A percentile compares a stretch with the other conserved stretches of the same genome.
Conservation (phyloP, 2,888 invertebrate genomes). For the Lasioglossum calceatum region DNA sequence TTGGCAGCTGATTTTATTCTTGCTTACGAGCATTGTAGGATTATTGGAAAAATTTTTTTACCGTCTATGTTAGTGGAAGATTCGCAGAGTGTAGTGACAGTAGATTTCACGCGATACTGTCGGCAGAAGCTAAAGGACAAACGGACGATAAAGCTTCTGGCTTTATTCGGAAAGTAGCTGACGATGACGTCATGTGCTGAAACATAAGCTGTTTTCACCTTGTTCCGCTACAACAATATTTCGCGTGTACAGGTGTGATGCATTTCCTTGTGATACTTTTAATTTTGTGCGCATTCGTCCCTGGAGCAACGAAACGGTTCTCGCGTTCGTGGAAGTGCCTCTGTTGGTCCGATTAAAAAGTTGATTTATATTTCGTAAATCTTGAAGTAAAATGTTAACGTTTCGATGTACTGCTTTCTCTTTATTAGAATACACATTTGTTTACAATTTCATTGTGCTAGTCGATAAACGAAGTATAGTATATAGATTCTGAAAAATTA, state of each 20-base stretch:
- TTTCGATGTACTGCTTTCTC: slow-evolving; percentile 27
- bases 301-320: not conserved
- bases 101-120: slow-evolving; percentile 25
- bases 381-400: slow-evolving; percentile 28
- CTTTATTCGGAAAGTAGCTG: slow-evolving; percentile 70
- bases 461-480: not conserved
- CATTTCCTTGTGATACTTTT: slow-evolving; percentile 7
- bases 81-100: slow-evolving; percentile 9
- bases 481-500: not conserved
- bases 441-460: slow-evolving; percentile 26
- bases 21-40: slow-evolving; percentile 46
- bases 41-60: slow-evolving; percentile 43
- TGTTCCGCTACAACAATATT: slow-evolving; percentile 58
- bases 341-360: not conserved
- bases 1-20: slow-evolving; percentile 77
- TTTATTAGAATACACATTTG: slow-evolving; percentile 3
- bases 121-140: slow-evolving; percentile 25
- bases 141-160: slow-evolving; percentile 48
- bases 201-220: slow-evolving; percentile 72
- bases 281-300: not conserved
- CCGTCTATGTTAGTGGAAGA: slow-evolving; percentile 1
- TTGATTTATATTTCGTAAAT: not conserved
- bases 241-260: slow-evolving; percentile 61
- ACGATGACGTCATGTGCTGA: slow-evolving; percentile 77
- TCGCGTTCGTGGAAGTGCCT: not conserved